These are phyloP conservation scores for Salpingus planirostris DNA, from an alignment of 2,888 invertebrate genomes.

Conservation along the genomic window DNA sequence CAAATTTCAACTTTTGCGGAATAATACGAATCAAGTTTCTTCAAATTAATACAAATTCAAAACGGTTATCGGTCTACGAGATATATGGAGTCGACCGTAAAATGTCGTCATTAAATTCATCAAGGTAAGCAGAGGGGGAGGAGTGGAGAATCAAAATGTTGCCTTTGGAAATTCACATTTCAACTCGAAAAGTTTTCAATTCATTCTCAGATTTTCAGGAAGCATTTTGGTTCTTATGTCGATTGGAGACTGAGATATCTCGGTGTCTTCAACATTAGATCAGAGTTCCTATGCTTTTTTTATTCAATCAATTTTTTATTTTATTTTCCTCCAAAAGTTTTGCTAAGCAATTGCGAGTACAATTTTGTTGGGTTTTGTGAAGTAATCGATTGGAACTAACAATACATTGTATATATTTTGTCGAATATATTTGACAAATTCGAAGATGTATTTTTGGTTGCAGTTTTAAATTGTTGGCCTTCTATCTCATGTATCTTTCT, in stretches of 20 bases:
- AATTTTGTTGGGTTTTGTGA: conserved; percentile 33
- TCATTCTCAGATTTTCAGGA: conserved; percentile 8
- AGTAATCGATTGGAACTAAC: conserved; percentile 8
- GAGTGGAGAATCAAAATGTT: conserved; percentile 36
- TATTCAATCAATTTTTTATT: conserved; percentile 25
- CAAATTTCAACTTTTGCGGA: not conserved
- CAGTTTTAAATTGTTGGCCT: conserved; percentile 43
- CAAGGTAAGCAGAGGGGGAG: conserved; percentile 42
- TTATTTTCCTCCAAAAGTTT: conserved; percentile 25
- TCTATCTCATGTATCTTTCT: conserved; percentile 41
- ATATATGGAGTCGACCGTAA: not conserved
- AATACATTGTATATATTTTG: too few relatives aligned
- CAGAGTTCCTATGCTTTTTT: conserved; percentile 27
- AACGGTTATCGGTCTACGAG: too few relatives aligned
- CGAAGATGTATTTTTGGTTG: too few relatives aligned
- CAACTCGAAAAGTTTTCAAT: conserved; percentile 3
- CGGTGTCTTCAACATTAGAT: conserved; percentile 27
- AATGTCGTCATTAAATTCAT: not conserved
- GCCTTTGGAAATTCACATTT: conserved; percentile 12
- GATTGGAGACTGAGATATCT: conserved; percentile 38
- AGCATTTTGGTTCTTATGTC: conserved; percentile 34
- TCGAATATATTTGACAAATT: too few relatives aligned
- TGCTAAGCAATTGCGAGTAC: conserved; percentile 36
- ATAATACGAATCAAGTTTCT: not conserved
- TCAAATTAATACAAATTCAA: not conserved